Base-by-base conservation (phyloP, 2,888 invertebrate genomes). In the Bellardia bayeri region DNA sequence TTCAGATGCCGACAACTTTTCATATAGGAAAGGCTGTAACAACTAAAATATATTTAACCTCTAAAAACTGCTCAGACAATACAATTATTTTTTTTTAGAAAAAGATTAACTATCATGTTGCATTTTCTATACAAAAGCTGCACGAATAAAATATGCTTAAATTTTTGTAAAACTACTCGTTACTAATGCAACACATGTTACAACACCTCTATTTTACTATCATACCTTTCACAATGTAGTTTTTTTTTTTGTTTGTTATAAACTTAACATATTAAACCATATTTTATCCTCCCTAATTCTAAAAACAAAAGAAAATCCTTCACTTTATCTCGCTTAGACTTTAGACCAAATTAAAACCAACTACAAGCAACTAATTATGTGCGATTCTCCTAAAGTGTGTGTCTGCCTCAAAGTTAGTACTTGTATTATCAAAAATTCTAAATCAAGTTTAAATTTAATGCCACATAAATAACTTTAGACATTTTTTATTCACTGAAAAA, bases 361-460 rank as follows among this genome's bases (percentile, higher is more conserved):
- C 30, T 54, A 13, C 33, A 6, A 51, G 61, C 71, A 42, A 54
- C 82, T 83, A 76, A 83, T 83, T 83, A 69, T 63, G 69, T 83
- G 66, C 56, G 51, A 83, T 83, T 54, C 33, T 45, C n/a, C n/a
- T 68, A 54, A 78, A 64, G 23, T 71, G 30, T 56, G 40, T 37
- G 40, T 71, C 56, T 63, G 71, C 54, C 30, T 0, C 2, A 72
- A 54, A 69, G 69, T 61, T 76, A 40, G 49, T 56, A 33, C 51
- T 63, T 69, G 14, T 80, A 54, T 79, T 84, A 85, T 80, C 79
- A 54, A 45, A 79, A 68, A 42, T 79, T 79, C 74, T 86, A 71
- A 83, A 80, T 86, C 69, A 85, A 87, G 78, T 82, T 84, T 79
- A 87, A 87, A 82, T 87, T 84, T 85, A 87, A 64, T 87, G 82